Base-by-base conservation (phyloP, 2,888 invertebrate species). In the Drosophila formosana region DNA sequence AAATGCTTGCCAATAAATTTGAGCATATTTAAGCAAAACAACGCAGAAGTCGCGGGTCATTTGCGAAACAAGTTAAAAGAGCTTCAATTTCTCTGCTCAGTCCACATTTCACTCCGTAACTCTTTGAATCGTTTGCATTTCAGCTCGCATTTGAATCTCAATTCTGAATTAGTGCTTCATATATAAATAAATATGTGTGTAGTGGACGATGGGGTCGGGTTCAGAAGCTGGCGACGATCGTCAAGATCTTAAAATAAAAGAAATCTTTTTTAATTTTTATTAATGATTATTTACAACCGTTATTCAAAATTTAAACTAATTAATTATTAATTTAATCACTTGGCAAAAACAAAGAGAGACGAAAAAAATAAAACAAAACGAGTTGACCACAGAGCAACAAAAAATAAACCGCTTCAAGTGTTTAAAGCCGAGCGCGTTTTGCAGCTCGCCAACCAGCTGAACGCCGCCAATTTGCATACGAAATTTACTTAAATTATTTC, bases 251-350 rank as follows among this genome's bases (percentile, higher is more conserved):
- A 67, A 81, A 76, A 72, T 77, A 80, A 88, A 88, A 85, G 83
- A 86, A 86, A 88, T 83, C 85, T 83, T 80, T 82, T 79, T 84
- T 80, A 82, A 88, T 86, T 86, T 89, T 90, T 90, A 89, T 91
- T 90, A 90, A 90, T 89, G 86, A 86, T 88, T 88, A 87, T 90
- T 90, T 90, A 90, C 82, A 88, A 80, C 89, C 83, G 90, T 89
- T 88, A 89, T 89, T 90, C 88, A 90, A 89, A 89, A 90, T 90
- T 89, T 60, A 88, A 88, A 88, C 89, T 89, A 90, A 90, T 91
- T 91, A 90, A 89, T 89, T 90, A 88, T 86, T 90, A 84, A 89
- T 89, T 90, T 89, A 90, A 90, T 88, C 89, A 86, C 78, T 79
- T 80, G 79, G 64, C 82, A 75, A 79, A 76, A 80, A 72, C 71